These are phyloP conservation scores for Procavia capensis DNA, from an alignment of 2,113 vertebrate genomes.

Conservation along the genomic window DNA sequence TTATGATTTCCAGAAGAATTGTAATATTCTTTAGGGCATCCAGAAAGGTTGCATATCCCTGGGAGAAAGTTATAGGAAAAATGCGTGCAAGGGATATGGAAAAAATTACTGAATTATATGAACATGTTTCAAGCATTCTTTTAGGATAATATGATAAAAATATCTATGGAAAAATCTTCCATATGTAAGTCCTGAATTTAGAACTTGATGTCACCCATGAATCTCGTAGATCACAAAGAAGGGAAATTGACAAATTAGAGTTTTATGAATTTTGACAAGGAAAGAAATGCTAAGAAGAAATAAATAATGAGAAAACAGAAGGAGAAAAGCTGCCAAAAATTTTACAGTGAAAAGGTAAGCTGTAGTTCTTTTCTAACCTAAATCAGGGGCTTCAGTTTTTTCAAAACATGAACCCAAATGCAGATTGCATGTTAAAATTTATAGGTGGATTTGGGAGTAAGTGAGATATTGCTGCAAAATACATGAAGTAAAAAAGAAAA, in stretches of 20 bases:
- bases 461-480: background rate
- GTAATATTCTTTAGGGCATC: background rate
- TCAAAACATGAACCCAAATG: background rate
- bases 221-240: background rate
- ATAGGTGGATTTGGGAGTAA: background rate
- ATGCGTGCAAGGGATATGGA: background rate
- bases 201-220: background rate
- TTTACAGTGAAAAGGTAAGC: background rate
- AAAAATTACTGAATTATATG: background rate
- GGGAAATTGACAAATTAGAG: background rate
- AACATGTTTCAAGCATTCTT: background rate
- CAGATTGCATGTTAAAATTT: background rate
- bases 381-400: background rate
- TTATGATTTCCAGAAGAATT: background rate
- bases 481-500: background rate
- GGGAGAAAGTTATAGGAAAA: background rate
- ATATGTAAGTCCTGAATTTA: background rate
- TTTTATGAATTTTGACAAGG: background rate
- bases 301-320: background rate
- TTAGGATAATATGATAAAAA: background rate
- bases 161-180: background rate
- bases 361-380: background rate
- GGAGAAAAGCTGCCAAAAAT: background rate
- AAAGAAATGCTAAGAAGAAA: background rate
- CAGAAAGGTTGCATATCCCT: background rate